Percentiles rank a stretch among this genome's conserved stretches.
Evolutionary conservation across 2,888 invertebrate genomes (phyloP).

Genomic region (Caenorhabditis sulstoni): DNA sequence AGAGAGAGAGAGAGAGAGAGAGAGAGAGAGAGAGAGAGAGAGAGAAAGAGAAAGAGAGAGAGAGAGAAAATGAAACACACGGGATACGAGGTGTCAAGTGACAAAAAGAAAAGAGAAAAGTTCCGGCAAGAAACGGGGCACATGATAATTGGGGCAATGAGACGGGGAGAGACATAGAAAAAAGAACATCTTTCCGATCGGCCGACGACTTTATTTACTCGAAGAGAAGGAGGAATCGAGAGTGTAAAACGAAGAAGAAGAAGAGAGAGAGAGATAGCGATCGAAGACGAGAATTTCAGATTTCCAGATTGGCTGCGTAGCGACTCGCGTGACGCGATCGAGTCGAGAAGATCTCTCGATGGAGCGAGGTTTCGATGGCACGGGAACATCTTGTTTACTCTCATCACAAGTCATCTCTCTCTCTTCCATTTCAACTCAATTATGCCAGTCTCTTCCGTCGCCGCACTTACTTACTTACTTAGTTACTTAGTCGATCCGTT

Average conservation of each 20-base stretch:
- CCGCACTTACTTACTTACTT: neutral
- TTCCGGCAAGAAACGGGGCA: neutral
- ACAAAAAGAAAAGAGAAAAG: too few species aligned
- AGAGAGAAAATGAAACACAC: slow-evolving; percentile 5
- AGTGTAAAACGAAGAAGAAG: neutral
- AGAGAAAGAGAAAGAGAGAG: too few species aligned
- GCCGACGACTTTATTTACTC: neutral
- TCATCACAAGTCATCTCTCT: slow-evolving; percentile 19
- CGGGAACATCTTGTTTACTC: too few species aligned
- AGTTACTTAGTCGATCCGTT: too few species aligned
- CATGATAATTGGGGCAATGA: slow-evolving; percentile 12
- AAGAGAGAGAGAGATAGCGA: neutral
- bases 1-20: neutral
- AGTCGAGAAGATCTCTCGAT: too few species aligned
- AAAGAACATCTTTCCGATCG: neutral
- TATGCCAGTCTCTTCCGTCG: slow-evolving; percentile 21
- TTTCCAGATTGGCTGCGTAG: neutral
- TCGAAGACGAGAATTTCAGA: slow-evolving; percentile 1
- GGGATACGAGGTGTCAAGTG: slow-evolving; percentile 16
- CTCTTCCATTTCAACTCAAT: slow-evolving; percentile 29
- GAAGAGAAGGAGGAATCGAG: neutral
- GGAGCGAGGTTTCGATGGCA: too few species aligned
- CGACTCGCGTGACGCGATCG: neutral
- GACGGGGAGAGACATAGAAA: neutral
- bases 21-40: neutral